Percentiles rank a stretch among this genome's conserved stretches.
These are phyloP conservation scores for Leptatherina wallacei DNA, from an alignment of 2,797 vertebrate species.

Conservation along the genomic window DNA sequence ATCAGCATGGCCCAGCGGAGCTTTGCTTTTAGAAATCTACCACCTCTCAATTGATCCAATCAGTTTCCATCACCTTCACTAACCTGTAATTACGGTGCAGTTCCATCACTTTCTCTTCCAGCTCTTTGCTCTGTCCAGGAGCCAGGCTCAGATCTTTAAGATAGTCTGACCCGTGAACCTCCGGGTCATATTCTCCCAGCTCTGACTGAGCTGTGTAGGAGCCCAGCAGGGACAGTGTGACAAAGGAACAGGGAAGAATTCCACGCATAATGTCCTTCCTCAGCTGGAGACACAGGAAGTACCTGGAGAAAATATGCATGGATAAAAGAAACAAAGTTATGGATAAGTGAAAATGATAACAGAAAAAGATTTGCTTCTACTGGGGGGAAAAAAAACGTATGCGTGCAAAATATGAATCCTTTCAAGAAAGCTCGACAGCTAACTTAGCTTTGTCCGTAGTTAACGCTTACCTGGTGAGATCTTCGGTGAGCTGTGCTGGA, in stretches of 20 bases:
- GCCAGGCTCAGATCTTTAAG: slow-evolving; percentile 90
- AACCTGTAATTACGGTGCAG: slow-evolving; percentile 95
- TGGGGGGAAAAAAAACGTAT: background rate
- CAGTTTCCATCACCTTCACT: background rate
- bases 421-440: background rate
- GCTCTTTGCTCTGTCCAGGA: slow-evolving; percentile 92
- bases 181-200: slow-evolving; percentile 94
- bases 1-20: background rate
- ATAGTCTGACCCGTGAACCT: slow-evolving; percentile 89
- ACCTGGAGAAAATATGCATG: slow-evolving; percentile 76
- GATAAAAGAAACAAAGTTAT: background rate
- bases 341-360: background rate
- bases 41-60: background rate
- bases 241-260: slow-evolving; percentile 94
- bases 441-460: background rate
- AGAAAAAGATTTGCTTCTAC: background rate
- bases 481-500: slow-evolving; percentile 93
- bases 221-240: slow-evolving; percentile 92
- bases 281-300: slow-evolving; percentile 94
- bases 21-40: background rate
- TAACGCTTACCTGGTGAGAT: slow-evolving; percentile 92
- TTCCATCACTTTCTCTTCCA: slow-evolving; percentile 95
- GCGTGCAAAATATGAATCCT: background rate
- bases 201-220: slow-evolving; percentile 95
- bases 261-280: slow-evolving; percentile 91